These are phyloP conservation scores for Aspidiotus destructor DNA, from an alignment of 2,888 invertebrate genomes.

Conservation along the genomic window DNA sequence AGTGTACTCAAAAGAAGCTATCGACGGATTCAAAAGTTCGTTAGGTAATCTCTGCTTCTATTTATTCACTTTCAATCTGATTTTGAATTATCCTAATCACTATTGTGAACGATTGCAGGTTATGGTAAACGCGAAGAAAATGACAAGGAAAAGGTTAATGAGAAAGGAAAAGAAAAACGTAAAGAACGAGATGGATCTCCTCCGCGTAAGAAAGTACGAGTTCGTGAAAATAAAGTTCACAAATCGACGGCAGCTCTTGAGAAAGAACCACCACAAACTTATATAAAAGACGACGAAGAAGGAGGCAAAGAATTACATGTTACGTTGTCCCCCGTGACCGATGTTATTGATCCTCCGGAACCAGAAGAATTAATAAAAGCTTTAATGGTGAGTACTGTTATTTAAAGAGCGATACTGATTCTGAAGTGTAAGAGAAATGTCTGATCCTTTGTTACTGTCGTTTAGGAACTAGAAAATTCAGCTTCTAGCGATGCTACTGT, in stretches of 20 bases:
- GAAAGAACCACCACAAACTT: slow-evolving; percentile 47
- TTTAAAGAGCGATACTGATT: not conserved
- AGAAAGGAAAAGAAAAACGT: slow-evolving; percentile 16
- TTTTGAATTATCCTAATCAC: not conserved
- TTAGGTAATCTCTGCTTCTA: slow-evolving; percentile 39
- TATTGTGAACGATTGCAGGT: not conserved
- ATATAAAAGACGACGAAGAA: slow-evolving; percentile 49
- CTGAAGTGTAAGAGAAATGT: no score
- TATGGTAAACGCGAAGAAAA: not conserved
- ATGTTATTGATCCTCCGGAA: slow-evolving; percentile 78
- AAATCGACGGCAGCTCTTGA: slow-evolving; percentile 39
- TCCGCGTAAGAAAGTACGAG: slow-evolving; percentile 38
- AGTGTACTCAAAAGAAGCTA: slow-evolving; percentile 71
- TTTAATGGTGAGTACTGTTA: slow-evolving; percentile 44
- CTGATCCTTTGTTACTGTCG: slow-evolving; percentile 35
- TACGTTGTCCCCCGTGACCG: slow-evolving; percentile 67
- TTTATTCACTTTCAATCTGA: not conserved
- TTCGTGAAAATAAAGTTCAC: slow-evolving; percentile 41
- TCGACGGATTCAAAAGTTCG: slow-evolving; percentile 65
- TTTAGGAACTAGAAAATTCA: slow-evolving; percentile 80
- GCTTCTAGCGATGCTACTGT: slow-evolving; percentile 91
- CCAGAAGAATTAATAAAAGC: slow-evolving; percentile 84
- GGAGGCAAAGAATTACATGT: slow-evolving; percentile 66
- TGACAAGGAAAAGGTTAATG: not conserved
- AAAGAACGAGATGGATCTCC: slow-evolving; percentile 21